Conservation (phyloP, 1,140 invertebrate species). For the Drosophila pruinosa region DNA sequence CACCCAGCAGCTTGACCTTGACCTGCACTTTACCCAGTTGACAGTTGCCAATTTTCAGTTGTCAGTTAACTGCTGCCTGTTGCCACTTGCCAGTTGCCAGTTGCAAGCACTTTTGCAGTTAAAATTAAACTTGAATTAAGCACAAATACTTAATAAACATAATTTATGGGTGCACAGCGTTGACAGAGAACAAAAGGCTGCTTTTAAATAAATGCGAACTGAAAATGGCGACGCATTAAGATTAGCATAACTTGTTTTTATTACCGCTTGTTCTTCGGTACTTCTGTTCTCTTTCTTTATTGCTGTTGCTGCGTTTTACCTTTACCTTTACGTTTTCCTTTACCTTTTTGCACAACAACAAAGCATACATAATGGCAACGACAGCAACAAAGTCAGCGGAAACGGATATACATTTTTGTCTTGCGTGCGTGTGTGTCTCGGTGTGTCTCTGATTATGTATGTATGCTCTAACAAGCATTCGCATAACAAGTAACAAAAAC, state of each 20-base stretch:
- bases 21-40: constrained; percentile 5
- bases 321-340: constrained; percentile 33
- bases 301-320: constrained; percentile 23
- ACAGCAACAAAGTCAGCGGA: constrained; percentile 47
- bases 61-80: not conserved
- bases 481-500: constrained; percentile 1
- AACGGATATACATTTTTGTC: constrained; percentile 56
- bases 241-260: constrained; percentile 72
- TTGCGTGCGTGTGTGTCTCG: constrained; percentile 7
- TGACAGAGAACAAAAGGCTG: constrained; percentile 53
- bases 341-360: constrained; percentile 35
- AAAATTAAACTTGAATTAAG: constrained; percentile 68
- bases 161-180: constrained; percentile 46
- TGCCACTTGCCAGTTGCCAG: constrained; percentile 1
- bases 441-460: constrained; percentile 26
- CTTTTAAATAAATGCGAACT: constrained; percentile 45
- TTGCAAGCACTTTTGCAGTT: constrained; percentile 8
- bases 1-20: not conserved
- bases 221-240: constrained; percentile 52
- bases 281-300: constrained; percentile 7
- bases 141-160: constrained; percentile 70
- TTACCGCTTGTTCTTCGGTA: constrained; percentile 15
- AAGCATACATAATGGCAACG: constrained; percentile 11
- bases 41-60: not conserved
- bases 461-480: constrained; percentile 3